A percentile compares a stretch with the other conserved stretches of the same genome.
Evolutionary conservation across 2,113 vertebrate species (phyloP).

Genomic region (Oryzias javanicus): DNA sequence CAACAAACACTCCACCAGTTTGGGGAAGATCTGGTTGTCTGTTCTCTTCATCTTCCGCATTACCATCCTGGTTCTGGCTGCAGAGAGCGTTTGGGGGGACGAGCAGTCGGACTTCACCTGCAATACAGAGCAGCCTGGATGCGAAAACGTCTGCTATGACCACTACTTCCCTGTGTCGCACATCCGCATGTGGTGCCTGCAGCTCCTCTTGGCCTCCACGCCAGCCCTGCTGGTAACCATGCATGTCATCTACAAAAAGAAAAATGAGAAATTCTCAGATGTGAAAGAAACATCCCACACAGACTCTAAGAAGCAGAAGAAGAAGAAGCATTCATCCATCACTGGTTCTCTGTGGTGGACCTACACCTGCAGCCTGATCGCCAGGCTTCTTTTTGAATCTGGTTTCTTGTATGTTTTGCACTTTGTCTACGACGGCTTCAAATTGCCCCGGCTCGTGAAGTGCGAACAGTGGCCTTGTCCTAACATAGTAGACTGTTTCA

Average conservation of each 20-base stretch:
- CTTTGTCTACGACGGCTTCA: constrained; percentile 87
- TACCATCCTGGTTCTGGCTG: constrained; percentile 94
- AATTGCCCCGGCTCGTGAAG: constrained; percentile 91
- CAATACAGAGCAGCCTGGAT: constrained; percentile 94
- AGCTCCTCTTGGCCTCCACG: constrained; percentile 96
- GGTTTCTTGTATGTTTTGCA: constrained; percentile 94
- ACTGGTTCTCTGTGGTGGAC: constrained; percentile 94
- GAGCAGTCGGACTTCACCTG: constrained; percentile 94
- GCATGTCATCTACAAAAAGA: constrained; percentile 92
- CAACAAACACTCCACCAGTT: constrained; percentile 93
- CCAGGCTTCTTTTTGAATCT: constrained; percentile 87
- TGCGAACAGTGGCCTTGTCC: constrained; percentile 92
- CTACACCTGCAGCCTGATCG: constrained; percentile 92
- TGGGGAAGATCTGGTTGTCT: constrained; percentile 96
- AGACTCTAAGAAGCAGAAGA: constrained; percentile 85
- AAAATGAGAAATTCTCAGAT: constrained; percentile 74
- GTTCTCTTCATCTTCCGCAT: constrained; percentile 97
- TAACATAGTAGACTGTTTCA: constrained; percentile 94
- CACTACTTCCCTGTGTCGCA: constrained; percentile 96
- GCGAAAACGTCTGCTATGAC: constrained; percentile 97
- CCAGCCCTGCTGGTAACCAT: constrained; percentile 92
- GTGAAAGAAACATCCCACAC: constrained; percentile 74
- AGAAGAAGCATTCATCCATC: constrained; percentile 78
- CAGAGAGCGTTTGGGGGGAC: constrained; percentile 95
- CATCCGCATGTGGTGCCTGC: constrained; percentile 95